These are phyloP conservation scores for Drosophila sordidapex DNA, from an alignment of 2,888 invertebrate genomes.

Conservation along the genomic window DNA sequence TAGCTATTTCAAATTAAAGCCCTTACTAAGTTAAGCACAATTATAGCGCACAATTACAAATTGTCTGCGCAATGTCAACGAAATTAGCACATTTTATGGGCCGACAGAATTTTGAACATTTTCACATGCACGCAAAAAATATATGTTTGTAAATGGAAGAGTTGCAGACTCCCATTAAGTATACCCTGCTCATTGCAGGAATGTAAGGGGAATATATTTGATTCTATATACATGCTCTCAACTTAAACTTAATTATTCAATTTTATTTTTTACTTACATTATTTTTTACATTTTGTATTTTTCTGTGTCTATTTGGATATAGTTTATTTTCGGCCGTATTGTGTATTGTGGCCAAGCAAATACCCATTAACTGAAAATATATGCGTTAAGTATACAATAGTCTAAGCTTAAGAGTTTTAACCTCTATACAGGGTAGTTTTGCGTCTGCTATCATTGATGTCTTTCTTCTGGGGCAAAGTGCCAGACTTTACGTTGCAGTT, in stretches of 20 bases:
- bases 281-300: neutral
- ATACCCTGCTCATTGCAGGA: neutral
- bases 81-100: slow-evolving; percentile 69
- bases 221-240: neutral
- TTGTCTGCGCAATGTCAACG: slow-evolving; percentile 66
- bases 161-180: neutral
- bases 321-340: neutral
- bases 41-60: slow-evolving; percentile 55
- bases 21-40: slow-evolving; percentile 21
- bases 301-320: neutral
- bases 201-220: neutral
- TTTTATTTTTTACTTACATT: neutral
- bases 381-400: neutral
- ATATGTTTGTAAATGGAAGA: slow-evolving; percentile 1
- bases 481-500: slow-evolving; percentile 27
- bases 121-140: slow-evolving; percentile 14
- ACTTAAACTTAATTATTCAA: neutral
- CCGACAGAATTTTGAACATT: slow-evolving; percentile 29
- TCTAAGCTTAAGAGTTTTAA: neutral
- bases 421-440: slow-evolving; percentile 1
- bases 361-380: neutral
- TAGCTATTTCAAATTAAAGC: slow-evolving; percentile 46
- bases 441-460: neutral
- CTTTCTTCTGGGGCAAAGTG: slow-evolving; percentile 19
- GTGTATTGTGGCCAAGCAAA: neutral